Evolutionary conservation across 1,140 invertebrate genomes (phyloP).

Genomic region (Sinella curviseta): DNA sequence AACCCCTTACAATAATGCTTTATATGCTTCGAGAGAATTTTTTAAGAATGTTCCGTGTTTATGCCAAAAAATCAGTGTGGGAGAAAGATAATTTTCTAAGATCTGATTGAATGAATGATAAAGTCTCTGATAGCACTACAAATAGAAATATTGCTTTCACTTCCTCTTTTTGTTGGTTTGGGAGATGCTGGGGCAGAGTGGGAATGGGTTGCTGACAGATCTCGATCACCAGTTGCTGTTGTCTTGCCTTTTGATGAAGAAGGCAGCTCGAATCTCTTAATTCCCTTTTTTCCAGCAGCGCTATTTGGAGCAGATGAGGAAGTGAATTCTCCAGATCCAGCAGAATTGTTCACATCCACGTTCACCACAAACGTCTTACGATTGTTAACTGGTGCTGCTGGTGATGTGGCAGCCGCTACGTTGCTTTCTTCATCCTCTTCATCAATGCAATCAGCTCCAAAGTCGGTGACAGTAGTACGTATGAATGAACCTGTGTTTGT

Average conservation of each 20-base stretch:
- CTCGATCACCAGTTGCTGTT: neutral
- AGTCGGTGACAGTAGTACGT: constrained; percentile 13
- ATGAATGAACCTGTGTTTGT: constrained; percentile 3
- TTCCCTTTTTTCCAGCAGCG: neutral
- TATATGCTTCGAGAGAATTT: neutral
- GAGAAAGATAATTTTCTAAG: constrained; percentile 25
- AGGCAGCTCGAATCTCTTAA: constrained; percentile 3
- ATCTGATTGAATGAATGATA: constrained; percentile 43
- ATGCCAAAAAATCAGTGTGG: neutral
- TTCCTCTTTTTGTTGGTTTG: neutral
- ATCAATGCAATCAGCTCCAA: constrained; percentile 30
- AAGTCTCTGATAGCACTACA: constrained; percentile 46
- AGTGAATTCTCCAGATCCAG: neutral
- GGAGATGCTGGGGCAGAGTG: constrained; percentile 3
- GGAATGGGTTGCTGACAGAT: neutral
- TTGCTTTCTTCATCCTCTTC: constrained; percentile 32
- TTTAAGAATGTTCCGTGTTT: neutral
- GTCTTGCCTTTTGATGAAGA: constrained; percentile 4
- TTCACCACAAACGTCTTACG: neutral
- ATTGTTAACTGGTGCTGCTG: neutral
- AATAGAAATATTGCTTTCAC: constrained; percentile 40
- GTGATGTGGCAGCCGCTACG: neutral
- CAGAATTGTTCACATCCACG: neutral
- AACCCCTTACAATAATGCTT: neutral
- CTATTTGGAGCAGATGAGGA: constrained; percentile 12